Base-by-base conservation (phyloP, 2,888 invertebrate species). In the Scaptomyza caliginosa region DNA sequence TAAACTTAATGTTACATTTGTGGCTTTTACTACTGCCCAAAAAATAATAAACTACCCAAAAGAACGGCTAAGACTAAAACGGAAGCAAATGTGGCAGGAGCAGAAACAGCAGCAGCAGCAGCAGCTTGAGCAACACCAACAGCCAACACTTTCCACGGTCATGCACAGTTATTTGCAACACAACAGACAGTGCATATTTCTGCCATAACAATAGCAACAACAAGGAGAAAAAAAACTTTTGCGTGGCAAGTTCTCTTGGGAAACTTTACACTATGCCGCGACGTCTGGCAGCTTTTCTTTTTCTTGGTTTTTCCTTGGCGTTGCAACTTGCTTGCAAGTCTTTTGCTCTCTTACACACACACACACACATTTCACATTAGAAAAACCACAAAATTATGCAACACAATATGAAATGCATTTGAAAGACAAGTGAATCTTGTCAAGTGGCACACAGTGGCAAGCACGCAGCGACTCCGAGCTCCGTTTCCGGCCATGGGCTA, bases 321-420 rank as follows among this genome's bases (percentile, higher is more conserved):
- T n/a, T n/a, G n/a, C n/a, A n/a, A n/a, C n/a, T n/a, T n/a, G n/a
- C n/a, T n/a, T 0, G 13, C 32, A 5, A 30, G 60, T 57, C 46
- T 63, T 66, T 63, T 56, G 30, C 30, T n/a, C 32, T n/a, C 30
- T 4, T 11, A 4, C 30, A 2, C 34, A 34, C 34, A 34, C 34
- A 34, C 13, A 13, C 64, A 70, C 66, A 77, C 70, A 77, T 66
- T 81, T 66, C 81, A 87, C 81, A 82, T 82, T 86, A 85, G 87
- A 70, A 71, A 56, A 59, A 58, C 85, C 81, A 85, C 81, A 86
- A 83, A 83, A 87, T 83, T 83, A 83, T 83, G 83, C 83, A 83
- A 70, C 86, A 77, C 86, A 83, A 87, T 83, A 87, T 87, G 86
- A 88, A 83, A 83, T 83, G 86, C 81, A 82, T 86, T 82, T 85